phyloP scores from a whole-genome alignment of 2,113 vertebrate species.

The Martes martes region DNA sequence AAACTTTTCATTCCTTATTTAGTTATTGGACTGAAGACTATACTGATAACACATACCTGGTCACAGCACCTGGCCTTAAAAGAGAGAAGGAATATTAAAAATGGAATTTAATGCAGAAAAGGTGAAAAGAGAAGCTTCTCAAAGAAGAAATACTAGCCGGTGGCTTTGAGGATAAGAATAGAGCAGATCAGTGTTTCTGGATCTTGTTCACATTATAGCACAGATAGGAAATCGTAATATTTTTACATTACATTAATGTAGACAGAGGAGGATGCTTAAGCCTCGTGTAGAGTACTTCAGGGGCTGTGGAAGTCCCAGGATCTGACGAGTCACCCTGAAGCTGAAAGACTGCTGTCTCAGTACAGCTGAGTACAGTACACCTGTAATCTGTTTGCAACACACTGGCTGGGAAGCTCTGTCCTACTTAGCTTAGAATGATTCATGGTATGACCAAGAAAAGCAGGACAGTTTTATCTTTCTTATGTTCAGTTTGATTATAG shows the following conservation, averaged over 20 bases:
- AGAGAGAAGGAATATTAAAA: background rate
- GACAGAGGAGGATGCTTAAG: background rate
- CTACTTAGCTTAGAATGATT: conserved; percentile 11
- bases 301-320: background rate
- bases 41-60: background rate
- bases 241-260: background rate
- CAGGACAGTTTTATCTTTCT: background rate
- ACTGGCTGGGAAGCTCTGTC: background rate
- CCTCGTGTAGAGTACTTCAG: background rate
- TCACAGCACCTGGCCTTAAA: background rate
- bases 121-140: background rate
- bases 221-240: background rate
- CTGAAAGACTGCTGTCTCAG: background rate
- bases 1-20: background rate
- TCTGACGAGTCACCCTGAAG: background rate
- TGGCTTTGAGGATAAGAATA: background rate
- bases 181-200: background rate
- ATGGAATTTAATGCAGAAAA: background rate
- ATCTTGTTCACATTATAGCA: background rate
- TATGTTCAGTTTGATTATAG: background rate
- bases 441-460: background rate
- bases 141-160: background rate
- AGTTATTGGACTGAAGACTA: background rate
- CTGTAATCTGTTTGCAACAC: background rate
- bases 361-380: background rate